Conservation (phyloP, 2,888 invertebrate genomes). For the Drosophila austrosaltans region DNA sequence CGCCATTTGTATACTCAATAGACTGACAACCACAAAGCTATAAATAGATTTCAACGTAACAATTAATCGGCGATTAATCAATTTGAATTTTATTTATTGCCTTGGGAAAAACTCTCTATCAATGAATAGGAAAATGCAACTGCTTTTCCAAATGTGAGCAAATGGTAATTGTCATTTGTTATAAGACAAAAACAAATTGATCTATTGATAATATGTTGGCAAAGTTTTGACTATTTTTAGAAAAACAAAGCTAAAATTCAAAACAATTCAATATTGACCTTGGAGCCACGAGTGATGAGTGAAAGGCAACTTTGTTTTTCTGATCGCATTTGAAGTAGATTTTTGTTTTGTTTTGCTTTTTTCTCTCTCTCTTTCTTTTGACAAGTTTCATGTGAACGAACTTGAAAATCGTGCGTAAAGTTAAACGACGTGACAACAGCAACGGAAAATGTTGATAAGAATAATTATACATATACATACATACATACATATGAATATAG, state of each 20-base stretch:
- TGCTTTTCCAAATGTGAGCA: neutral
- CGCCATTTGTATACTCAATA: neutral
- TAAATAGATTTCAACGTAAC: conserved; percentile 1
- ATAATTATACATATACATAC: neutral
- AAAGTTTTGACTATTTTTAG: conserved; percentile 35
- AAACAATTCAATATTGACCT: conserved; percentile 42
- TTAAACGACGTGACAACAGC: conserved; percentile 32
- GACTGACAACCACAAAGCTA: conserved; percentile 1
- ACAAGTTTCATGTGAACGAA: conserved; percentile 35
- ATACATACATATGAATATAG: conserved; percentile 12
- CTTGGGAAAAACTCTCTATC: neutral
- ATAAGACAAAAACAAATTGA: conserved; percentile 1
- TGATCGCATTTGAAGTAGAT: conserved; percentile 34
- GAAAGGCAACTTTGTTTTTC: conserved; percentile 32
- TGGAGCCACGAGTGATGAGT: conserved; percentile 35
- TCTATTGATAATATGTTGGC: conserved; percentile 41
- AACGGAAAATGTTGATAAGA: conserved; percentile 30
- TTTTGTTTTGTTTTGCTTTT: neutral
- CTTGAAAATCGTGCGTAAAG: conserved; percentile 30
- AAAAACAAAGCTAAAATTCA: conserved; percentile 26
- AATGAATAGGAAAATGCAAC: neutral
- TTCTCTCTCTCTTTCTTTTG: conserved; percentile 4
- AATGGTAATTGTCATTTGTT: neutral
- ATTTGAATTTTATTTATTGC: conserved; percentile 7
- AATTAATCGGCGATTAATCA: neutral